phyloP scores from a whole-genome alignment of 2,113 vertebrate species.

The Heterotis niloticus region DNA sequence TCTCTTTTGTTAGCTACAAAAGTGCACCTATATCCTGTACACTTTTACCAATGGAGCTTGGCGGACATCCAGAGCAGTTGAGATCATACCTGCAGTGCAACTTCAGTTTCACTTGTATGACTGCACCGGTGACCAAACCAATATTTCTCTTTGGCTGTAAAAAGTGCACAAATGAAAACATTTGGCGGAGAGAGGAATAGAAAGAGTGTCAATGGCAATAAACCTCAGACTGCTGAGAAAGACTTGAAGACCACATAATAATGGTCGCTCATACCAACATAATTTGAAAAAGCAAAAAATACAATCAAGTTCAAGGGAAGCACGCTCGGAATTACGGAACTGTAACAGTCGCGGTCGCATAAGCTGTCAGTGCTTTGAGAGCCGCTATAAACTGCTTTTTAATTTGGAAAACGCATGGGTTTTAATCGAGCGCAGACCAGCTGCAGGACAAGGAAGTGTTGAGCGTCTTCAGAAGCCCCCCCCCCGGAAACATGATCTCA shows the following conservation, averaged over 20 bases:
- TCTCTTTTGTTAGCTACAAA: too few relatives aligned
- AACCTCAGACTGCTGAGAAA: too few relatives aligned
- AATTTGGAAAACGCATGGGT: neutral
- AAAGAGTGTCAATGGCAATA: neutral
- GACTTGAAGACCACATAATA: too few relatives aligned
- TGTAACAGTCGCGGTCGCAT: neutral
- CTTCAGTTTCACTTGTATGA: too few relatives aligned
- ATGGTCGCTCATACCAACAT: too few relatives aligned
- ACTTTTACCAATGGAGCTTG: too few relatives aligned
- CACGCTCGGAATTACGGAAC: neutral
- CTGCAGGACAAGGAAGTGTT: neutral
- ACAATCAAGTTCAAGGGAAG: neutral
- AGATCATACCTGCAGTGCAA: too few relatives aligned
- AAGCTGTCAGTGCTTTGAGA: neutral
- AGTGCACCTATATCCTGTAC: too few relatives aligned
- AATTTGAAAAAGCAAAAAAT: neutral
- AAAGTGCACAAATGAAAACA: neutral
- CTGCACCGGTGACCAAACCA: too few relatives aligned
- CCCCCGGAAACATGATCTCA: conserved; percentile 15
- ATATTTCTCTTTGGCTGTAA: too few relatives aligned
- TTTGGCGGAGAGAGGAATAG: neutral
- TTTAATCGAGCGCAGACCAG: conserved; percentile 18
- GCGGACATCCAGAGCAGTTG: too few relatives aligned
- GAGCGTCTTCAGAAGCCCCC: conserved; percentile 15
- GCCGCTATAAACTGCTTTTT: neutral